Conservation (phyloP, 1,140 invertebrate genomes). For the Drosophila takahashii region DNA sequence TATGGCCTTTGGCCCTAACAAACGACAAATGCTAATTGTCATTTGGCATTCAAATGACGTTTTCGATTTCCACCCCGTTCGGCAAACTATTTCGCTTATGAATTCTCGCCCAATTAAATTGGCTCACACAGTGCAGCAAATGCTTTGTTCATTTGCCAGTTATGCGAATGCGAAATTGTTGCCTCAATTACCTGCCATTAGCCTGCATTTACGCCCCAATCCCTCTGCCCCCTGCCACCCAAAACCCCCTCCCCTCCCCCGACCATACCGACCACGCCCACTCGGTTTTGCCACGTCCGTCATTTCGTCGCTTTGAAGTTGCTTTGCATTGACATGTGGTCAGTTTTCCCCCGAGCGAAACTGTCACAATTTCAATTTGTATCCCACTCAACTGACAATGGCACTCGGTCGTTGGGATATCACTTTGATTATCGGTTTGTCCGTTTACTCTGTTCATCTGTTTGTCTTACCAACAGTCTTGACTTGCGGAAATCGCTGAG, state of each 20-base stretch:
- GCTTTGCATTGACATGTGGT: conserved; percentile 75
- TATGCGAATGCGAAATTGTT: conserved; percentile 70
- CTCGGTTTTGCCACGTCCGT: conserved; percentile 19
- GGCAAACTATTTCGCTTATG: conserved; percentile 51
- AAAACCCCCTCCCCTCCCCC: too few species aligned
- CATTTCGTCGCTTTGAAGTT: conserved; percentile 77
- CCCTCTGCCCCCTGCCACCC: too few species aligned
- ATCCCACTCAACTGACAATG: conserved; percentile 26
- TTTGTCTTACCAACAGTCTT: conserved; percentile 15
- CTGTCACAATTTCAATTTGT: conserved; percentile 58
- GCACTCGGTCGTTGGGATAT: conserved; percentile 17
- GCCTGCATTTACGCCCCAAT: conserved; percentile 35
- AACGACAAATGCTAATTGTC: conserved; percentile 51
- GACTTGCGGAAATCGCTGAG: conserved; percentile 39
- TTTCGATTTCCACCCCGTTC: conserved; percentile 13
- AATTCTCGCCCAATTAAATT: conserved; percentile 66
- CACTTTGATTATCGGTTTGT: conserved; percentile 41
- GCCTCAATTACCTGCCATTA: conserved; percentile 68
- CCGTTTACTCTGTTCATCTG: conserved; percentile 11
- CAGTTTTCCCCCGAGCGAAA: conserved; percentile 58
- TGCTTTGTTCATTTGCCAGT: conserved; percentile 58
- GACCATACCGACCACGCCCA: background rate
- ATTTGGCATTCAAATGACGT: conserved; percentile 42
- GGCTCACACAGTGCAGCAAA: conserved; percentile 21
- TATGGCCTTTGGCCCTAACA: conserved; percentile 20